A percentile compares a stretch with the other conserved stretches of the same genome.
phyloP scores from a whole-genome alignment of 2,888 invertebrate genomes.

The Steinernema hermaphroditum region DNA sequence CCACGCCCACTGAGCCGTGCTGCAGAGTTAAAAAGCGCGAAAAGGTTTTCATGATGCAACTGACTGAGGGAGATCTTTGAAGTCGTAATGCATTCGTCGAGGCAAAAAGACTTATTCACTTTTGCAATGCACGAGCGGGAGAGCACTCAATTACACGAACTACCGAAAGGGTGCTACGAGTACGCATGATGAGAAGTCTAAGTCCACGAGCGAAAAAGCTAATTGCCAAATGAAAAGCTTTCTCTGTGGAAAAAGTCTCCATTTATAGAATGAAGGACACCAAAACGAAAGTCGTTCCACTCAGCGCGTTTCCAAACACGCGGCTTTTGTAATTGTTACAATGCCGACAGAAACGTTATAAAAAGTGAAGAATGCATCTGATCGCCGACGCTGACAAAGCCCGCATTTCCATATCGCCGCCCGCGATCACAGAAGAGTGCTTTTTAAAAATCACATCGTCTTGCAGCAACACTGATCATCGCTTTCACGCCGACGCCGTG shows the following conservation, averaged over 20 bases:
- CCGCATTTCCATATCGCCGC: slow-evolving; percentile 23
- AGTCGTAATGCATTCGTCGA: background rate
- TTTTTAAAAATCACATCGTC: slow-evolving; percentile 17
- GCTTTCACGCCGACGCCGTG: background rate
- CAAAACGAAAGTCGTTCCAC: no score
- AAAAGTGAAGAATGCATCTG: background rate
- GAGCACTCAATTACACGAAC: no score
- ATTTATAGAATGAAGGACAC: no score
- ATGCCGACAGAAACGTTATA: background rate
- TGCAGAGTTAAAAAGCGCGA: background rate
- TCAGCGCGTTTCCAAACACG: no score
- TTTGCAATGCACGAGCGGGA: no score
- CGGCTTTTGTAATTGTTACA: slow-evolving; percentile 18
- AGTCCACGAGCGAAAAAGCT: no score
- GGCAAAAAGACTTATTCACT: background rate
- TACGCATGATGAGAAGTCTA: no score
- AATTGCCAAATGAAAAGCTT: no score
- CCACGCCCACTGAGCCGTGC: slow-evolving; percentile 19
- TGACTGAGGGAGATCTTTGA: background rate
- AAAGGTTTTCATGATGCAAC: background rate
- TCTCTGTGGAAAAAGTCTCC: no score
- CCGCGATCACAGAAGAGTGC: slow-evolving; percentile 1
- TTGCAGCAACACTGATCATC: background rate
- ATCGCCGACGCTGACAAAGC: background rate
- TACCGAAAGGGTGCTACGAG: no score